These are phyloP conservation scores for Portunus trituberculatus DNA, from an alignment of 1,140 invertebrate genomes.

Conservation along the genomic window DNA sequence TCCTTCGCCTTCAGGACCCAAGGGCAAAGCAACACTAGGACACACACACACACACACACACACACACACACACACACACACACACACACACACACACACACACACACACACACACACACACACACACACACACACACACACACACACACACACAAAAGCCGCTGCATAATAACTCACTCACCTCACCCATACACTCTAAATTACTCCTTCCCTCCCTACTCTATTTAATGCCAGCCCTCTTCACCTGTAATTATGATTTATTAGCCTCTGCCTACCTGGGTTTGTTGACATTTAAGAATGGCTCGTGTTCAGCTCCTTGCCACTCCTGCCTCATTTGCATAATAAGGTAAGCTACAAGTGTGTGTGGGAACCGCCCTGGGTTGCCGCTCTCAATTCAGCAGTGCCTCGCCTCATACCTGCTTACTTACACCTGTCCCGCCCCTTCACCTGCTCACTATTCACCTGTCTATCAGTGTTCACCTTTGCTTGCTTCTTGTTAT, in stretches of 20 bases:
- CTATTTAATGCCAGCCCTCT: slow-evolving; percentile 20
- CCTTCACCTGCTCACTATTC: too few species aligned
- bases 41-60: too few species aligned
- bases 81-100: slow-evolving; percentile 20
- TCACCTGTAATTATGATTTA: slow-evolving; percentile 11
- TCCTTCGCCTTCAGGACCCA: too few species aligned
- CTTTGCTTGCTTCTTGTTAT: too few species aligned
- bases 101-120: slow-evolving; percentile 20
- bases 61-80: slow-evolving; percentile 4
- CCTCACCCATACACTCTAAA: background rate
- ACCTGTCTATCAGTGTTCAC: too few species aligned
- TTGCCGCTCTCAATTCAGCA: background rate
- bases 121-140: slow-evolving; percentile 20
- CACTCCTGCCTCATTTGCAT: slow-evolving; percentile 41
- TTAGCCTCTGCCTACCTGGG: slow-evolving; percentile 24
- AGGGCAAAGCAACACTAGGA: too few species aligned
- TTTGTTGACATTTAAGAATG: slow-evolving; percentile 46
- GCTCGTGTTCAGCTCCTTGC: slow-evolving; percentile 34
- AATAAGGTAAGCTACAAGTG: slow-evolving; percentile 7
- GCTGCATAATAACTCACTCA: background rate
- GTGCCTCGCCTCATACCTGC: background rate
- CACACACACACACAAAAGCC: background rate
- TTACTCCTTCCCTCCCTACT: background rate
- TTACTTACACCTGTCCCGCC: too few species aligned
- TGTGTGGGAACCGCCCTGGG: slow-evolving; percentile 31